Evolutionary conservation across 2,888 invertebrate species (phyloP).

Genomic region (Noctua fimbriata): DNA sequence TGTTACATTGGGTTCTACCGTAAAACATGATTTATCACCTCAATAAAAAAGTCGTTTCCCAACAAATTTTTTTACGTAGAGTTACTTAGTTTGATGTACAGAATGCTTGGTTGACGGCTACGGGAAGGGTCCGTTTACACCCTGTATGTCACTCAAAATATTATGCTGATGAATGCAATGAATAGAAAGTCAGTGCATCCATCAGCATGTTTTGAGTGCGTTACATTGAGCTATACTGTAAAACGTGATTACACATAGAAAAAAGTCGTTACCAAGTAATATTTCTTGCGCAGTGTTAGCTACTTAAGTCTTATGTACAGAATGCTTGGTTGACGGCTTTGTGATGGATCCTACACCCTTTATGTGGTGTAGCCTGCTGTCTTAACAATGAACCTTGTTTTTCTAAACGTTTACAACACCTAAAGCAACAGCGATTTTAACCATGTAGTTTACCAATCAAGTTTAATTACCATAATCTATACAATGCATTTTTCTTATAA

Average conservation of each 20-base stretch:
- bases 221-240: not conserved
- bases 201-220: not conserved
- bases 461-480: not conserved
- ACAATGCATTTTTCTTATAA: not conserved
- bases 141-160: too few relatives aligned
- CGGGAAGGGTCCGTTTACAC: too few relatives aligned
- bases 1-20: too few relatives aligned
- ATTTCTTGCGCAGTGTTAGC: not conserved
- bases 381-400: not conserved
- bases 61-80: too few relatives aligned
- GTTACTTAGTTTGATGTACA: too few relatives aligned
- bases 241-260: not conserved
- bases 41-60: too few relatives aligned
- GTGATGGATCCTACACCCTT: not conserved
- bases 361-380: not conserved
- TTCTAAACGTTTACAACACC: not conserved
- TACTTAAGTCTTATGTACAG: not conserved
- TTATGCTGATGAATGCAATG: too few relatives aligned
- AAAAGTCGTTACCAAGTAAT: not conserved
- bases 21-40: too few relatives aligned
- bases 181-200: too few relatives aligned
- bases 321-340: not conserved
- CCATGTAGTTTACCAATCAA: not conserved
- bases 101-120: too few relatives aligned
- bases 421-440: constrained; percentile 4